Conservation (phyloP, 2,797 vertebrate species). For the Mus minutoides region DNA sequence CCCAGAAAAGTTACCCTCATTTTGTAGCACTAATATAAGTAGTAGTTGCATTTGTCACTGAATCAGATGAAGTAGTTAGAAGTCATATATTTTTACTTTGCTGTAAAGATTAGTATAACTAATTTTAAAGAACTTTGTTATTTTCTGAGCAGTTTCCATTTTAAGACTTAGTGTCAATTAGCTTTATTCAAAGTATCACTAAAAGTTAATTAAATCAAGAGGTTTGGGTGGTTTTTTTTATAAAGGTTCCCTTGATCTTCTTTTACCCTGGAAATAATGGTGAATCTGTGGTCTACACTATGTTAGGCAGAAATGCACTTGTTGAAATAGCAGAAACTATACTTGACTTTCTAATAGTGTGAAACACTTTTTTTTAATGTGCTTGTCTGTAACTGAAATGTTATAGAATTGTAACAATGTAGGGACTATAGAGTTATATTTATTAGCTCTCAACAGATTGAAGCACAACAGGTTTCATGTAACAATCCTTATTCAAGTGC, state of each 20-base stretch:
- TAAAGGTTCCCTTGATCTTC: slow-evolving; percentile 43
- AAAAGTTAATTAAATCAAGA: slow-evolving; percentile 57
- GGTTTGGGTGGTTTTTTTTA: background rate
- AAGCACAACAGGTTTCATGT: slow-evolving; percentile 83
- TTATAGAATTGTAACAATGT: slow-evolving; percentile 81
- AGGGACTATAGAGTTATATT: slow-evolving; percentile 78
- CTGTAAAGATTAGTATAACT: slow-evolving; percentile 64
- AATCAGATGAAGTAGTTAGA: slow-evolving; percentile 63
- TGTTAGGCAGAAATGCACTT: slow-evolving; percentile 78
- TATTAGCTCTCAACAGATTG: slow-evolving; percentile 81
- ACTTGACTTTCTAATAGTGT: slow-evolving; percentile 80
- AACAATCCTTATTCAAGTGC: slow-evolving; percentile 78
- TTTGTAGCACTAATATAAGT: slow-evolving; percentile 55
- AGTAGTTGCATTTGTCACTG: slow-evolving; percentile 60
- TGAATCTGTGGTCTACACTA: slow-evolving; percentile 68
- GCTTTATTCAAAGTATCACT: slow-evolving; percentile 57
- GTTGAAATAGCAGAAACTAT: slow-evolving; percentile 75
- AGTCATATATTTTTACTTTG: slow-evolving; percentile 57
- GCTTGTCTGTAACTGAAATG: slow-evolving; percentile 80
- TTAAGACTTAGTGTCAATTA: slow-evolving; percentile 45
- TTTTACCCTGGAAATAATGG: slow-evolving; percentile 69
- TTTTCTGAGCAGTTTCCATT: slow-evolving; percentile 59
- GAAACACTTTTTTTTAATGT: slow-evolving; percentile 74
- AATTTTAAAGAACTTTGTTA: slow-evolving; percentile 61
- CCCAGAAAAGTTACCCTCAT: slow-evolving; percentile 50